phyloP scores from a whole-genome alignment of 2,888 invertebrate species.

The Lordiphosa andalusiaca region DNA sequence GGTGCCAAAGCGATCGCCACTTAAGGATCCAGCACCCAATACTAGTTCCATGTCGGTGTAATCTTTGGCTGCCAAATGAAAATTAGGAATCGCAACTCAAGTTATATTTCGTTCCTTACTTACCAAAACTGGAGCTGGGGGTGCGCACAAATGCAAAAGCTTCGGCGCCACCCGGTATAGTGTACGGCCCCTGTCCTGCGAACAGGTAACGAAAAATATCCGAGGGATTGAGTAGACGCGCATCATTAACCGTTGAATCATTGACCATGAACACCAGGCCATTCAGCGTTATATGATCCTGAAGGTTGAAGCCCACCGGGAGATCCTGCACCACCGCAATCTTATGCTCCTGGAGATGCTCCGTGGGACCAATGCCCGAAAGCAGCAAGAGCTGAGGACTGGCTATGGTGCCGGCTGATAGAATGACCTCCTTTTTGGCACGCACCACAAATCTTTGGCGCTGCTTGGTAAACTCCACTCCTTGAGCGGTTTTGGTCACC shows the following conservation, averaged over 20 bases:
- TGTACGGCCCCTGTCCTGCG: constrained; percentile 86
- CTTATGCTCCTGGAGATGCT: constrained; percentile 83
- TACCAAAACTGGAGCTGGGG: constrained; percentile 81
- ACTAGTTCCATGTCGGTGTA: constrained; percentile 91
- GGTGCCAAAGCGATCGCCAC: constrained; percentile 87
- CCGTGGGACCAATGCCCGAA: constrained; percentile 88
- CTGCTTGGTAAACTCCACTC: constrained; percentile 86
- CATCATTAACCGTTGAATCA: constrained; percentile 85
- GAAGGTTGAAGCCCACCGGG: constrained; percentile 90
- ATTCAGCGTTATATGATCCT: constrained; percentile 89
- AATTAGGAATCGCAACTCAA: too few species aligned
- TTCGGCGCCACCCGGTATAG: constrained; percentile 89
- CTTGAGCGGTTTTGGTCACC: constrained; percentile 83
- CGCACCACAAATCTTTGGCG: constrained; percentile 81
- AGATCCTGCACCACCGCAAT: constrained; percentile 85
- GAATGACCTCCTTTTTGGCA: constrained; percentile 88
- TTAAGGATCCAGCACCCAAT: constrained; percentile 88
- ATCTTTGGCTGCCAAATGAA: constrained; percentile 71
- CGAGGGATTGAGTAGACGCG: constrained; percentile 81
- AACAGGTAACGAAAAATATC: constrained; percentile 84
- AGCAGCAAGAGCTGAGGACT: constrained; percentile 93
- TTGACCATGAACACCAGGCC: constrained; percentile 88
- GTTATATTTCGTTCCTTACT: constrained; percentile 8
- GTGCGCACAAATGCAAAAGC: constrained; percentile 88
- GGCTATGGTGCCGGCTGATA: constrained; percentile 90